Percentiles rank a stretch among this genome's conserved stretches.
Evolutionary conservation across 2,888 invertebrate species (phyloP).

Genomic region (Peribatodes rhomboidaria): DNA sequence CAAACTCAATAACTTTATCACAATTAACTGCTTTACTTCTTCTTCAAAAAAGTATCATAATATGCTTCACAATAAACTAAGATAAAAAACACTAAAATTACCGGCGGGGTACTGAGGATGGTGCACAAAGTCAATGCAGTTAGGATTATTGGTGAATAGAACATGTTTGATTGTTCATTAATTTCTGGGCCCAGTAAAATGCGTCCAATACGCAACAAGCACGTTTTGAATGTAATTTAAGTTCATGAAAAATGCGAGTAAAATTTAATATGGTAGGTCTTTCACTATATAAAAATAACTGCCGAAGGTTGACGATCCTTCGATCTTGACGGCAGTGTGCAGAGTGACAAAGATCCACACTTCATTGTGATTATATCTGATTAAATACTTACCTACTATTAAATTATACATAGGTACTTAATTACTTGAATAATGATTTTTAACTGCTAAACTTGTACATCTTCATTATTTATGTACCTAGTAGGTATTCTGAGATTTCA

Average conservation of each 20-base stretch:
- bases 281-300: slow-evolving; percentile 20
- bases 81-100: slow-evolving; percentile 53
- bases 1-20: not conserved
- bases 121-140: slow-evolving; percentile 46
- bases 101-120: slow-evolving; percentile 49
- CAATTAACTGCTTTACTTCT: not conserved
- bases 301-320: slow-evolving; percentile 28
- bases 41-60: slow-evolving; percentile 36
- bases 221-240: slow-evolving; percentile 3
- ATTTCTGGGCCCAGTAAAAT: too few species aligned
- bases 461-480: too few species aligned
- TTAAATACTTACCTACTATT: not conserved
- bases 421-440: too few species aligned
- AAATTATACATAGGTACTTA: too few species aligned
- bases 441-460: not conserved
- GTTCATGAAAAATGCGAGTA: slow-evolving; percentile 7
- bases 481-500: not conserved
- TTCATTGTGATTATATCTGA: not conserved
- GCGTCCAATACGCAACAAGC: slow-evolving; percentile 10
- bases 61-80: slow-evolving; percentile 55
- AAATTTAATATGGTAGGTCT: not conserved
- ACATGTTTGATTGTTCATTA: slow-evolving; percentile 17
- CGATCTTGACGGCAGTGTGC: slow-evolving; percentile 19
- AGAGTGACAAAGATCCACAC: slow-evolving; percentile 1
- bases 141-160: slow-evolving; percentile 36